Evolutionary conservation across 2,113 vertebrate species (phyloP).

Genomic region (Castor canadensis): DNA sequence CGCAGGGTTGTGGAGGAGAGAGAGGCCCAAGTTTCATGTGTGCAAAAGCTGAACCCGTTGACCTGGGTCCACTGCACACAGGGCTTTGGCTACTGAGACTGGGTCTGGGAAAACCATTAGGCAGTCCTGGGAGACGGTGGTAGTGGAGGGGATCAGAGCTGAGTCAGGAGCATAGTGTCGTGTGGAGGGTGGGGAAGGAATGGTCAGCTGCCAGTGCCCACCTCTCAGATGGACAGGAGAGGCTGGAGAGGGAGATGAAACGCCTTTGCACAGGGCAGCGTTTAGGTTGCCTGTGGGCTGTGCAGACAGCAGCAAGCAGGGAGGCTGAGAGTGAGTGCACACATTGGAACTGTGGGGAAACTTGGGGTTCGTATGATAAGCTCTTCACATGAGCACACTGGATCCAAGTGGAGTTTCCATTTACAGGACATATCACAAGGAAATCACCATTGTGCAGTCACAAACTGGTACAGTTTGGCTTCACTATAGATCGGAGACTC

Average conservation of each 20-base stretch:
- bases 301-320: fast-evolving
- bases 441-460: no score
- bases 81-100: fast-evolving
- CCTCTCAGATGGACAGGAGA: background rate
- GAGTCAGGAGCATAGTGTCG: fast-evolving
- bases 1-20: background rate
- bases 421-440: background rate
- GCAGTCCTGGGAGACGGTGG: fast-evolving
- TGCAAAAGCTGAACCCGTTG: background rate
- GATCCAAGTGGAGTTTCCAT: background rate
- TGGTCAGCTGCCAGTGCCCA: fast-evolving
- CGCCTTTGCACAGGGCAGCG: fast-evolving
- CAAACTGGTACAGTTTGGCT: background rate
- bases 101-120: fast-evolving
- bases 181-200: fast-evolving
- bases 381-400: background rate
- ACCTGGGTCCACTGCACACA: background rate
- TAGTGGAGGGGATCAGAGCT: fast-evolving
- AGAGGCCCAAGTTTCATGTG: fast-evolving
- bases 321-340: fast-evolving
- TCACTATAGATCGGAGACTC: fast-evolving
- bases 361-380: fast-evolving
- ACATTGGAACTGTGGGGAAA: fast-evolving
- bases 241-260: background rate
- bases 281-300: fast-evolving